A percentile compares a stretch with the other conserved stretches of the same genome.
Conservation (phyloP, 2,888 invertebrate genomes). For the Xylophagus ater region DNA sequence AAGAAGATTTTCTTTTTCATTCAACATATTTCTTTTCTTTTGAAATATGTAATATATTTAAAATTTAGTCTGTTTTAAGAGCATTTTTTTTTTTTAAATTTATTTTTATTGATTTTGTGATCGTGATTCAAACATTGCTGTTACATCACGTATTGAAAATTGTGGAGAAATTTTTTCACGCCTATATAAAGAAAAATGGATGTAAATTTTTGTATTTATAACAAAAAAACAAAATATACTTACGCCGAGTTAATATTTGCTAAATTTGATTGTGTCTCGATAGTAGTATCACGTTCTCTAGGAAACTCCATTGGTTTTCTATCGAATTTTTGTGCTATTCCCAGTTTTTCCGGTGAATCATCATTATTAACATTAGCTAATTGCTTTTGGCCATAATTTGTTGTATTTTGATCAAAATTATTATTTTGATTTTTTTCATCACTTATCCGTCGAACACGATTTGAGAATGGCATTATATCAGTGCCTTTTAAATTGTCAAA, state of each 20-base stretch:
- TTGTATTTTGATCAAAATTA: constrained; percentile 23
- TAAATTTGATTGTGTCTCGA: constrained; percentile 14
- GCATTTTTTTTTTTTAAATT: not conserved
- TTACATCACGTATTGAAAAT: constrained; percentile 69
- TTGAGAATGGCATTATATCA: constrained; percentile 10
- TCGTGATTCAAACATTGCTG: constrained; percentile 70
- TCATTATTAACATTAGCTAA: not conserved
- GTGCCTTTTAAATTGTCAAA: constrained; percentile 28
- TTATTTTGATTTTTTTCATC: constrained; percentile 40
- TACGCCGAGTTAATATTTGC: constrained; percentile 27
- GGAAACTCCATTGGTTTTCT: constrained; percentile 26
- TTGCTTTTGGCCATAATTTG: too few relatives aligned
- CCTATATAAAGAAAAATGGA: constrained; percentile 39
- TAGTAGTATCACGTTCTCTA: constrained; percentile 23
- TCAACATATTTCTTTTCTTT: too few relatives aligned
- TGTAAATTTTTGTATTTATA: constrained; percentile 8
- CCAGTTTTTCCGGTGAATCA: too few relatives aligned
- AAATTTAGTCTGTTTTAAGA: not conserved
- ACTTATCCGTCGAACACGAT: constrained; percentile 33
- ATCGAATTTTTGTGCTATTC: constrained; percentile 31
- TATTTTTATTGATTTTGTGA: constrained; percentile 40
- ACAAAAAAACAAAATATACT: constrained; percentile 18
- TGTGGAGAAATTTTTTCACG: constrained; percentile 59
- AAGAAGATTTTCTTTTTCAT: too few relatives aligned
- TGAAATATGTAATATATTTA: not conserved